Conservation (phyloP, 1,140 invertebrate genomes). For the Drosophila erecta region DNA sequence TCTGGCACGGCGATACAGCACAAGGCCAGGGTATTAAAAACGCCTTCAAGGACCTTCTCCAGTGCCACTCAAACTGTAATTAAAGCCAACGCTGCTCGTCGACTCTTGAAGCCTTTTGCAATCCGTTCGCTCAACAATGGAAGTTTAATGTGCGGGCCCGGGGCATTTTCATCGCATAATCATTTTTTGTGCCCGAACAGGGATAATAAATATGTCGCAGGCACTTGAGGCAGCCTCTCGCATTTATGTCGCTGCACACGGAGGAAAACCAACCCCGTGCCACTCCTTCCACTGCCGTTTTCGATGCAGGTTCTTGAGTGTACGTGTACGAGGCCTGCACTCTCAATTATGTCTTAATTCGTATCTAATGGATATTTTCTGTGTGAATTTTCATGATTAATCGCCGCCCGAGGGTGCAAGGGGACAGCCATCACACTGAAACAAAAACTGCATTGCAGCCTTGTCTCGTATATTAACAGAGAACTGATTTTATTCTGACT, state of each 20-base stretch:
- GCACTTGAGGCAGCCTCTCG: slow-evolving; percentile 66
- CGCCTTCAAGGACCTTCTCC: slow-evolving; percentile 20
- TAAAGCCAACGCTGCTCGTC: slow-evolving; percentile 43
- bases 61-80: slow-evolving; percentile 64
- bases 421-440: slow-evolving; percentile 7
- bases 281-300: slow-evolving; percentile 1
- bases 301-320: slow-evolving; percentile 58
- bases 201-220: slow-evolving; percentile 76
- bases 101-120: slow-evolving; percentile 22
- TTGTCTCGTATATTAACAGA: too few species aligned
- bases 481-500: too few species aligned
- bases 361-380: slow-evolving; percentile 84
- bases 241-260: slow-evolving; percentile 56
- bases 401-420: slow-evolving; percentile 64
- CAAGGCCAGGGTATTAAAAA: slow-evolving; percentile 9
- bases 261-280: slow-evolving; percentile 18
- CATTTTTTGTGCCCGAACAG: slow-evolving; percentile 53
- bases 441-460: background rate
- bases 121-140: slow-evolving; percentile 40
- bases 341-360: slow-evolving; percentile 84
- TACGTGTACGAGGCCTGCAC: slow-evolving; percentile 58
- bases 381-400: slow-evolving; percentile 79
- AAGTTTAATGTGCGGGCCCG: slow-evolving; percentile 54
- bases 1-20: slow-evolving; percentile 4
- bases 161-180: slow-evolving; percentile 48